Conservation (phyloP, 2,888 invertebrate species). For the Aphodius sticticus region DNA sequence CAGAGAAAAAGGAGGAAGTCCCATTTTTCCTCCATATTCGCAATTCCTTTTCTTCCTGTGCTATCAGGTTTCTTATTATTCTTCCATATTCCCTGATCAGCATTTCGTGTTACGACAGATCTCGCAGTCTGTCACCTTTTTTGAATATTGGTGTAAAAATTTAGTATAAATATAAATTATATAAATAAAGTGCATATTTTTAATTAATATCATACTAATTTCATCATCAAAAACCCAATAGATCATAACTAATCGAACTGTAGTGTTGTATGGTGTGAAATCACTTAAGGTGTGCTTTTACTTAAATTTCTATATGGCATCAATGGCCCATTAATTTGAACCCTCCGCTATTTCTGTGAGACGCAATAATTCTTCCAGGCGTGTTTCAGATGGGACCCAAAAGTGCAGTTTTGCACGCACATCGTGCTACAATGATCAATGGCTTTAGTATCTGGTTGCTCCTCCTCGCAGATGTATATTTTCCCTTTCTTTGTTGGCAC, state of each 20-base stretch:
- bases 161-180: too few relatives aligned
- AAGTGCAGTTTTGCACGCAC: slow-evolving; percentile 4
- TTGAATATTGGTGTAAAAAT: too few relatives aligned
- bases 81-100: too few relatives aligned
- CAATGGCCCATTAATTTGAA: not conserved
- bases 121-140: too few relatives aligned
- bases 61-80: too few relatives aligned
- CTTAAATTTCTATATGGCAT: not conserved
- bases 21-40: too few relatives aligned
- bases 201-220: too few relatives aligned
- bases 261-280: not conserved
- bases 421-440: not conserved
- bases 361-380: not conserved
- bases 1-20: too few relatives aligned
- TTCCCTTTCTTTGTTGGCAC: not conserved
- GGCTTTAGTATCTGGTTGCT: not conserved
- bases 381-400: not conserved
- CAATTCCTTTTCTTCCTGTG: too few relatives aligned
- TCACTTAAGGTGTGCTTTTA: not conserved
- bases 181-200: too few relatives aligned
- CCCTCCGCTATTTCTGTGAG: not conserved
- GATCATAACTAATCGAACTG: not conserved
- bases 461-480: not conserved
- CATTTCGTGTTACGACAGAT: too few relatives aligned
- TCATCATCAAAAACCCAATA: too few relatives aligned